A percentile compares a stretch with the other conserved stretches of the same genome.
Conservation (phyloP, 2,797 vertebrate species). For the Garrulus glandarius region DNA sequence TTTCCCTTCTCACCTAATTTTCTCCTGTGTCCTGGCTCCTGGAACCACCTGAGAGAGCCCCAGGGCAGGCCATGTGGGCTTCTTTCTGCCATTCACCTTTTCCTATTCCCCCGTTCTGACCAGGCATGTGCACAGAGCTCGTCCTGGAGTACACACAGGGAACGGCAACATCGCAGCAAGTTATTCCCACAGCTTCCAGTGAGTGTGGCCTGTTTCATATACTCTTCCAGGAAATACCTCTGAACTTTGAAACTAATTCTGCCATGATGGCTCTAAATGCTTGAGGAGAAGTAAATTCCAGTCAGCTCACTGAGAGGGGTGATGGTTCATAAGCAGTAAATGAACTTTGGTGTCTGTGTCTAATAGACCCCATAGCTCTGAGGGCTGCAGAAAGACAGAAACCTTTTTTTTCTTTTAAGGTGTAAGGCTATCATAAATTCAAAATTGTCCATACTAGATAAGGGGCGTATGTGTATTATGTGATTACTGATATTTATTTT, state of each 20-base stretch:
- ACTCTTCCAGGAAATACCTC: neutral
- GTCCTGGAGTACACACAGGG: neutral
- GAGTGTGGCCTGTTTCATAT: neutral
- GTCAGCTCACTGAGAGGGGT: neutral
- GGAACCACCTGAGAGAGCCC: neutral
- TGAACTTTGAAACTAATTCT: neutral
- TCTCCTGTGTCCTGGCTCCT: neutral
- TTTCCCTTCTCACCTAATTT: neutral
- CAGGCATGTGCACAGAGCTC: fast-evolving
- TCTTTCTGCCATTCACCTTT: neutral
- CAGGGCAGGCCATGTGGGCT: neutral
- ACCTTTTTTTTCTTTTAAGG: neutral
- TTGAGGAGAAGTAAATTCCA: neutral
- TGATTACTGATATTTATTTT: neutral
- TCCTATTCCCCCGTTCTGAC: fast-evolving
- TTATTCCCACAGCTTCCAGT: neutral
- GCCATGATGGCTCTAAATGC: neutral
- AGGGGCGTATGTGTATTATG: neutral
- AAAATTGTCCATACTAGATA: neutral
- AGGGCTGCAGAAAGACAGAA: neutral
- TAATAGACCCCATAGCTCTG: neutral
- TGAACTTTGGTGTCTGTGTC: neutral
- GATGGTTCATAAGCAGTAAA: neutral
- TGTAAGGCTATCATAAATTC: neutral
- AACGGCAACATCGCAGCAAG: neutral